Evolutionary conservation across 2,797 vertebrate species (phyloP).

Genomic region (Ambastaia sidthimunki): DNA sequence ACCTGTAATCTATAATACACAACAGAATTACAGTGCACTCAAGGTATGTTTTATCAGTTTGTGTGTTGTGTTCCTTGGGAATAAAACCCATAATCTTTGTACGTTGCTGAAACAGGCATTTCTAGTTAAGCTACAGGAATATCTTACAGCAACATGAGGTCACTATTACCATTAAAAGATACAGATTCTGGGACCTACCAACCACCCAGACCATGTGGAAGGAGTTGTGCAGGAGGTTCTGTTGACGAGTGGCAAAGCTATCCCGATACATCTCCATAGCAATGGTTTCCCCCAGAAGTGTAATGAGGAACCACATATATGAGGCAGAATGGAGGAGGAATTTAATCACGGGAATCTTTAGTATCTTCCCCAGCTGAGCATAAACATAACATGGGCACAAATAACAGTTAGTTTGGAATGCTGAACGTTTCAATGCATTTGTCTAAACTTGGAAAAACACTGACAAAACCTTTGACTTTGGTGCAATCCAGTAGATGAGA

Average conservation of each 20-base stretch:
- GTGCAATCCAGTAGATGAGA: conserved; percentile 87
- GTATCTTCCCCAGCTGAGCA: conserved; percentile 80
- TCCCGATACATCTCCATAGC: conserved; percentile 84
- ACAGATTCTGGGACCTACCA: conserved; percentile 70
- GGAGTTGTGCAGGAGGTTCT: conserved; percentile 86
- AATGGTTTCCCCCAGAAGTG: conserved; percentile 86
- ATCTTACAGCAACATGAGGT: not conserved
- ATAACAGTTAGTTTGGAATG: not conserved
- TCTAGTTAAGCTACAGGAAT: not conserved
- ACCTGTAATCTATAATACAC: too few relatives aligned
- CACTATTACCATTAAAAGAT: too few relatives aligned
- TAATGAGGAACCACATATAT: conserved; percentile 91
- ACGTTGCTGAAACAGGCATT: not conserved
- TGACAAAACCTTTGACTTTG: conserved; percentile 84
- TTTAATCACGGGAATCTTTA: conserved; percentile 88
- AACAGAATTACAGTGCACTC: too few relatives aligned
- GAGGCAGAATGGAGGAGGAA: conserved; percentile 90
- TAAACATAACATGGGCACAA: conserved; percentile 9
- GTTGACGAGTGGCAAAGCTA: conserved; percentile 78
- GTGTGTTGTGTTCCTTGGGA: not conserved
- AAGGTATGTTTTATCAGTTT: too few relatives aligned
- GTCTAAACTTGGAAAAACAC: too few relatives aligned
- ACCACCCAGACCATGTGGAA: conserved; percentile 93
- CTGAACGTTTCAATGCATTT: not conserved
- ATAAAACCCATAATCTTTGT: not conserved